Conservation (phyloP, 2,797 vertebrate species). For the Chrosomus eos region DNA sequence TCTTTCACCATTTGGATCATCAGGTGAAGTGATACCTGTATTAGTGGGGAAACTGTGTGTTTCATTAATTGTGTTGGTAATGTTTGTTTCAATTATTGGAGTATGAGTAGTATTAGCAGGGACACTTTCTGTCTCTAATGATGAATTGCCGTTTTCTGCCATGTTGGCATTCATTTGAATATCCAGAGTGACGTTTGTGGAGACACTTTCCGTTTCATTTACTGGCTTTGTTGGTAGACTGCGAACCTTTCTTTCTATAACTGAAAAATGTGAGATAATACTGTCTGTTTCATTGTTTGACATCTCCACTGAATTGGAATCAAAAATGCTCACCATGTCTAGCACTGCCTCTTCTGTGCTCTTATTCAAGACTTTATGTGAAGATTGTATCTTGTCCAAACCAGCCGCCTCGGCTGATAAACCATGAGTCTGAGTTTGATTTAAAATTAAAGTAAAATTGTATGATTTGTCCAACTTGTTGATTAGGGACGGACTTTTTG, state of each 20-base stretch:
- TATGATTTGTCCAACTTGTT: conserved; percentile 42
- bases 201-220: neutral
- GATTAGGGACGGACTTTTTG: neutral
- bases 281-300: conserved; percentile 27
- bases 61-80: conserved; percentile 11
- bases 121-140: neutral
- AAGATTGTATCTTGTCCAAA: conserved; percentile 24
- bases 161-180: neutral
- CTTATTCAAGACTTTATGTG: conserved; percentile 32
- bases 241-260: neutral
- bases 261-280: neutral
- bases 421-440: conserved; percentile 25
- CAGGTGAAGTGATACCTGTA: neutral
- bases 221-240: neutral
- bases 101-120: neutral
- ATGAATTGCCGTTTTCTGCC: neutral
- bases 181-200: neutral
- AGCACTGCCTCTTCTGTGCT: conserved; percentile 1
- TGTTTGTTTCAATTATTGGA: neutral
- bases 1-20: neutral
- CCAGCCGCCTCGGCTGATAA: conserved; percentile 4
- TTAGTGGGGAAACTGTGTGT: neutral
- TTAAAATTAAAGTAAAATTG: conserved; percentile 14
- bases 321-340: neutral
- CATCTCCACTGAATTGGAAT: neutral